Percentiles rank a stretch among this genome's conserved stretches.
These are phyloP conservation scores for Poecilia latipinna DNA, from an alignment of 2,113 vertebrate genomes.

Conservation along the genomic window DNA sequence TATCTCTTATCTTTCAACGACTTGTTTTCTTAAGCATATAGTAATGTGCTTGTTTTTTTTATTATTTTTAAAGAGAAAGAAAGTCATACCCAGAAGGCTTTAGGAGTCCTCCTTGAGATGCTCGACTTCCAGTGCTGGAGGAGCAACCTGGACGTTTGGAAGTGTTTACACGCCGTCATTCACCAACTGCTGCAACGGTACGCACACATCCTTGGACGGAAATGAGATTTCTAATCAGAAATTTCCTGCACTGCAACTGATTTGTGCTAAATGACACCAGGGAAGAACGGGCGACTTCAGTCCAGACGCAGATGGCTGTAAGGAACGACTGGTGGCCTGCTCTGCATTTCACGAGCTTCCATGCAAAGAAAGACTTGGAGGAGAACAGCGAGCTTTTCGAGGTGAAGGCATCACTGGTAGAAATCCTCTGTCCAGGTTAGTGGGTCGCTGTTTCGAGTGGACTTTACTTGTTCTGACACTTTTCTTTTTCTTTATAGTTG, in stretches of 20 bases:
- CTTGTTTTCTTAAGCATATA: neutral
- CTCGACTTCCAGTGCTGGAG: conserved; percentile 90
- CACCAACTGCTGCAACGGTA: conserved; percentile 67
- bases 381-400: conserved; percentile 72
- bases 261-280: conserved; percentile 30
- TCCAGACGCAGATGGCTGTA: conserved; percentile 79
- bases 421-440: conserved; percentile 82
- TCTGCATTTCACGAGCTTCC: conserved; percentile 87
- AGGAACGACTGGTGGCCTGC: conserved; percentile 89
- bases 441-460: neutral
- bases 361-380: conserved; percentile 79
- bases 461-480: neutral
- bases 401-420: conserved; percentile 82
- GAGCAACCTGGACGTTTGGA: conserved; percentile 84
- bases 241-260: neutral
- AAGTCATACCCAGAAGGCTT: conserved; percentile 68
- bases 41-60: neutral
- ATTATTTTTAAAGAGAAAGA: conserved; percentile 71
- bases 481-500: neutral
- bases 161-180: conserved; percentile 75
- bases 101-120: conserved; percentile 83
- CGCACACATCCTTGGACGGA: neutral
- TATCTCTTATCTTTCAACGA: no score
- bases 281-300: conserved; percentile 50
- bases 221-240: neutral